These are phyloP conservation scores for Tipula confusa DNA, from an alignment of 2,888 invertebrate genomes.

Conservation along the genomic window DNA sequence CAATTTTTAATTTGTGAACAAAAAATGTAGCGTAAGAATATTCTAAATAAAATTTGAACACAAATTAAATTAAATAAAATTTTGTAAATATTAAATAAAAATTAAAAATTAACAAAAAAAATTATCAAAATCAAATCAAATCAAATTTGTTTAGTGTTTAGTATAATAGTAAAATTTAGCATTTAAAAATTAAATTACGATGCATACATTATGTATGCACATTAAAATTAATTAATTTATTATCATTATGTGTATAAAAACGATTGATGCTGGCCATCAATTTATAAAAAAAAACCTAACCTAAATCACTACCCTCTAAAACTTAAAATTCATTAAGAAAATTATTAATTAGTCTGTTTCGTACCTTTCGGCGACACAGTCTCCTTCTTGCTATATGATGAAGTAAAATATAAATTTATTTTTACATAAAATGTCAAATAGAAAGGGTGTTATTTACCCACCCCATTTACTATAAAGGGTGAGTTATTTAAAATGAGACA, in stretches of 20 bases:
- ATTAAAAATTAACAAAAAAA: background rate
- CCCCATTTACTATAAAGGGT: no score
- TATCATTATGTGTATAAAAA: background rate
- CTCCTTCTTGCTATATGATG: background rate
- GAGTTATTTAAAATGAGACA: no score
- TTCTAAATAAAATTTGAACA: slow-evolving; percentile 26
- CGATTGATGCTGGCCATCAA: background rate
- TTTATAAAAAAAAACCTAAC: background rate
- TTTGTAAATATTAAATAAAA: background rate
- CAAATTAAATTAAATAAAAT: background rate
- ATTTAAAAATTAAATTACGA: no score
- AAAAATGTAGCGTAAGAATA: slow-evolving; percentile 30
- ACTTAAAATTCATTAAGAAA: background rate
- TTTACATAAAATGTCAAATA: background rate
- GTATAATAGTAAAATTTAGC: background rate
- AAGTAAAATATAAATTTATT: no score
- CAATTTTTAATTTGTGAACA: slow-evolving; percentile 14
- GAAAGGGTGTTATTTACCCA: background rate
- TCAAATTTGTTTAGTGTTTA: slow-evolving; percentile 10
- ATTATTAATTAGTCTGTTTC: background rate
- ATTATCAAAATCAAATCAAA: background rate
- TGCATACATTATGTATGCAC: no score
- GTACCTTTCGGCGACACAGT: background rate
- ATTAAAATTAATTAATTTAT: no score
- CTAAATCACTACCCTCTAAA: background rate